Evolutionary conservation across 2,888 invertebrate species (phyloP).

Genomic region (Ennomos fuscantarius): DNA sequence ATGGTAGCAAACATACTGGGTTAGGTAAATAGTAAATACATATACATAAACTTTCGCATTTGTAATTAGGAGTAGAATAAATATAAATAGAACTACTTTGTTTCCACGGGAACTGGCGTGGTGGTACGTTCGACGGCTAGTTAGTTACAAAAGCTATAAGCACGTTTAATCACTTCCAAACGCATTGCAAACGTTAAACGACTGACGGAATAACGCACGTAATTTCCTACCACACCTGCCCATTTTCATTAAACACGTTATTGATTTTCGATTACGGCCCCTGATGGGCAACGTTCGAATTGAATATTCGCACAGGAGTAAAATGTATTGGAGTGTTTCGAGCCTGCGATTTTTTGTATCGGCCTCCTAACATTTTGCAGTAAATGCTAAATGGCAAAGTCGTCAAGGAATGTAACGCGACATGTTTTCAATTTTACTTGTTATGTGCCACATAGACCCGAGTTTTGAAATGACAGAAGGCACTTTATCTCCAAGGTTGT

Average conservation of each 20-base stretch:
- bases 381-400: slow-evolving; percentile 26
- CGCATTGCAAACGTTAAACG: slow-evolving; percentile 27
- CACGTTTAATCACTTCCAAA: slow-evolving; percentile 31
- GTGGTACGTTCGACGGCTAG: not conserved
- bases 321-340: slow-evolving; percentile 27
- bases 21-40: too few species aligned
- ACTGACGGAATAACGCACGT: slow-evolving; percentile 31
- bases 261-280: slow-evolving; percentile 57
- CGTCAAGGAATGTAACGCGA: slow-evolving; percentile 21
- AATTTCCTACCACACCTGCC: slow-evolving; percentile 46
- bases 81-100: too few species aligned
- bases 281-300: slow-evolving; percentile 36
- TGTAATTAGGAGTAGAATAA: too few species aligned
- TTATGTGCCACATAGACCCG: slow-evolving; percentile 1
- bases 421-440: slow-evolving; percentile 18
- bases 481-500: slow-evolving; percentile 24
- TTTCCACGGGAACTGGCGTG: not conserved
- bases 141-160: slow-evolving; percentile 12
- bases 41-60: too few species aligned
- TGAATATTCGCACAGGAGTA: slow-evolving; percentile 35
- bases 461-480: slow-evolving; percentile 4
- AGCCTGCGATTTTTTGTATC: slow-evolving; percentile 20
- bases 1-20: too few species aligned
- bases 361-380: slow-evolving; percentile 16
- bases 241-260: slow-evolving; percentile 47